phyloP scores from a whole-genome alignment of 2,888 invertebrate species.

The Drosophila stalkeri region DNA sequence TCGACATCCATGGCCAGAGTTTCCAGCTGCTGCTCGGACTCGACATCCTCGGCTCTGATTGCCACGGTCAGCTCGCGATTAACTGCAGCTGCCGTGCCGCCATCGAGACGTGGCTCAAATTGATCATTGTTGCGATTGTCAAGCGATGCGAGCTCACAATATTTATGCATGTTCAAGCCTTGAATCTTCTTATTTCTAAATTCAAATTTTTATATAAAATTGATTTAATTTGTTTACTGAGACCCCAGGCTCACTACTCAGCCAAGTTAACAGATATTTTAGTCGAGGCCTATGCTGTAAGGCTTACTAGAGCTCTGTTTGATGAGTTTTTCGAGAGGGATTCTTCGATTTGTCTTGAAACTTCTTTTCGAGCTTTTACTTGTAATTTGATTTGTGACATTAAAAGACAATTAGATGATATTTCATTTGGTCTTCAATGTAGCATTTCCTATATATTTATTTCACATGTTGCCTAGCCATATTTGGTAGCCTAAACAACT shows the following conservation, averaged over 20 bases:
- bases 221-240: not conserved
- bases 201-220: not conserved
- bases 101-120: not conserved
- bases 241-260: not conserved
- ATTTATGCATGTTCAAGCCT: not conserved
- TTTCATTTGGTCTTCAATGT: not conserved
- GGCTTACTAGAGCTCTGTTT: not conserved
- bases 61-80: no score
- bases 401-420: not conserved
- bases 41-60: not conserved
- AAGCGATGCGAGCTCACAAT: not conserved
- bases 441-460: not conserved
- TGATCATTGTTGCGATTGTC: not conserved
- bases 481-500: not conserved
- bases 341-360: no score
- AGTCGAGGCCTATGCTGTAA: not conserved
- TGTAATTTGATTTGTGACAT: not conserved
- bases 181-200: not conserved
- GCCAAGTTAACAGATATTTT: not conserved
- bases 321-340: not conserved
- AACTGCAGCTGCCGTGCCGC: not conserved
- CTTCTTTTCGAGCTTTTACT: no score
- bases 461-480: constrained; percentile 3
- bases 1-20: not conserved
- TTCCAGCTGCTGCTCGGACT: not conserved